phyloP scores from a whole-genome alignment of 2,888 invertebrate species.

The Hedychridium roseum region DNA sequence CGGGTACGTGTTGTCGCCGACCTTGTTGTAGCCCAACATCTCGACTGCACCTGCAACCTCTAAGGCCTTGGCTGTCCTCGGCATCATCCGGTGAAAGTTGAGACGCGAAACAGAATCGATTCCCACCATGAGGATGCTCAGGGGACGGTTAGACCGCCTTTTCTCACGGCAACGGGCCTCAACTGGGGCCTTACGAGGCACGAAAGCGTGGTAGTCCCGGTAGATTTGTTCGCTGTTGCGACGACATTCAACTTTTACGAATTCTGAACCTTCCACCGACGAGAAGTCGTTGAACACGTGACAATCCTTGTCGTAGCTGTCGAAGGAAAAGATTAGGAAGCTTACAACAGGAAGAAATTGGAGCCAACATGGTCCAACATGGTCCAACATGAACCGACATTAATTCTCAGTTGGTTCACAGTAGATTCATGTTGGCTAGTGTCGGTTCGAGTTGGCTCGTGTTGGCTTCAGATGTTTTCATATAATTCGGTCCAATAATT shows the following conservation, averaged over 20 bases:
- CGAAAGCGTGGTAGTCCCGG: constrained; percentile 75
- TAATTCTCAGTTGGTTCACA: no score
- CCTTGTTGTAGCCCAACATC: constrained; percentile 89
- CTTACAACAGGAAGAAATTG: no score
- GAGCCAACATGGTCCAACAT: no score
- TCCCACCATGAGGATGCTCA: constrained; percentile 83
- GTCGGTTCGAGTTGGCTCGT: no score
- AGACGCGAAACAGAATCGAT: constrained; percentile 86
- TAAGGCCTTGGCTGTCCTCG: constrained; percentile 72
- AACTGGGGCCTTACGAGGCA: constrained; percentile 63
- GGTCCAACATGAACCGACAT: no score
- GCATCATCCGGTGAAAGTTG: constrained; percentile 87
- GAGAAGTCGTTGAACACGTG: constrained; percentile 64
- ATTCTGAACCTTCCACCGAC: constrained; percentile 70
- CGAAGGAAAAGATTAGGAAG: constrained; percentile 4
- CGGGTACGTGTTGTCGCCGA: constrained; percentile 93
- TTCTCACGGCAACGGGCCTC: constrained; percentile 43
- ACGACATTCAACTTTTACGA: constrained; percentile 73
- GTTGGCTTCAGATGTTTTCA: no score
- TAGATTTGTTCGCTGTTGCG: constrained; percentile 64
- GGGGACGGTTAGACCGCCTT: constrained; percentile 46
- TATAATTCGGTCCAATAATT: not conserved
- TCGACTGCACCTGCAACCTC: constrained; percentile 75
- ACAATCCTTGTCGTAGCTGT: constrained; percentile 65
- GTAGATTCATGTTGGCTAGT: no score